Evolutionary conservation across 2,113 vertebrate genomes (phyloP), one percentile per base, ranked within the genome.

Genomic region (Rousettus leschenaultii): DNA sequence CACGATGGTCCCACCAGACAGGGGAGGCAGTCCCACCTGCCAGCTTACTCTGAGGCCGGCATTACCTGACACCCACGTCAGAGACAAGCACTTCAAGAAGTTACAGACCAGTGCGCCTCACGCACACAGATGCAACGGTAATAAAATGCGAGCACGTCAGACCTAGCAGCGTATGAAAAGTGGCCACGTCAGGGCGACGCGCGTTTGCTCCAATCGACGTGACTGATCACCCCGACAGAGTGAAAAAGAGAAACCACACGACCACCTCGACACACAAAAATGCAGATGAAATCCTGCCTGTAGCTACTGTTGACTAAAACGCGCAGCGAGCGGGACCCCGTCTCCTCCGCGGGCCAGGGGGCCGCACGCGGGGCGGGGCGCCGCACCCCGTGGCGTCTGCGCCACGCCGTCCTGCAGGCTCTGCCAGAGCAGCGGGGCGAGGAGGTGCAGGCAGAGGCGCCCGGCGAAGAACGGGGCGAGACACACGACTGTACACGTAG

Each of bases 401-500:
- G 12, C 19, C 21, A 57, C 55, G 24, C 18, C 5, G 30, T n/a
- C 26, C 30, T 48, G 18, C 74, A n/a, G 22, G 26, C 43, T 38
- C 33, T 1, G 55, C 55, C 10, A 16, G 55, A 16, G 24, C 4
- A 8, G 3, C 9, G 5, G 38, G 65, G 40, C 33, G 14, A 30
- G 14, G 28, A 55, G 40, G 6, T 40, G 40, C 40, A 40, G 40
- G 6, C 40, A 40, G 40, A 40, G 40, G 40, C 40, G 40, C 40
- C 40, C 40, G 40, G 40, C 6, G 40, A 40, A 40, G 40, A 40
- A 40, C 40, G 40, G 40, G 40, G 40, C 6, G 40, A 40, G 24
- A 38, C 30, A 9, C 15, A 21, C 6, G 7, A 21, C 0, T 7
- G 7, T 0, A 14, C 6, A 16, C 1, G 2, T 5, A 63, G 19